Base-by-base conservation (phyloP, 2,888 invertebrate species). In the Eupithecia insigniata region DNA sequence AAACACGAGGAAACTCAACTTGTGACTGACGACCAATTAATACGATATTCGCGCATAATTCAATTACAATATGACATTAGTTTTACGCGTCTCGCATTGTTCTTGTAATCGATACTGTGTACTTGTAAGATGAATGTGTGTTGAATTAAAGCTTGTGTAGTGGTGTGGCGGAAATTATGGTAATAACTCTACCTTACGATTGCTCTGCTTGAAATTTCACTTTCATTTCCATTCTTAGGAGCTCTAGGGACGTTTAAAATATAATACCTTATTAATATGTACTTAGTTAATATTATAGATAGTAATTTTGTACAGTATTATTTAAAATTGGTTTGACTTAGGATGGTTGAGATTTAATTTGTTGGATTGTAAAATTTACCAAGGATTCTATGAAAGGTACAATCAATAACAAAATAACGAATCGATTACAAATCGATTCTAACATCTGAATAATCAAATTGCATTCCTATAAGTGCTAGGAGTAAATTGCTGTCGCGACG, bases 11-110 rank as follows among this genome's bases (percentile, higher is more conserved):
- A 79, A 79, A 73, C 46, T 74, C 58, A 69, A 74, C 68, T 74
- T 62, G 61, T 76, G 73, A 66, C 75, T 77, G 71, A 74, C 61
- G 70, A 28, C 65, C 69, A 75, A 79, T 77, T 77, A 78, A 75
- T 75, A 68, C 58, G 66, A 66, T 71, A 75, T 70, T 67, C 67
- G 32, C 62, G 39, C 58, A 72, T 76, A 75, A 75, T 34, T 60
- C 60, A 75, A 60, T 46, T 58, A 73, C 71, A 74, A 67, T 73
- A 68, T 68, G 72, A 74, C 39, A 69, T 74, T 67, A 66, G 61
- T 60, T 60, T 60, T 18, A 60, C 30, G 28, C 28, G 30, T 30
- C 30, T 60, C 34, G 32, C 61, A 62, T 62, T 62, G 62, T 55
- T 55, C 26, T 62, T 2, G 62, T 62, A 62, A 62, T 34, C n/a